phyloP scores from a whole-genome alignment of 2,113 vertebrate genomes.

The Chroicocephalus ridibundus region DNA sequence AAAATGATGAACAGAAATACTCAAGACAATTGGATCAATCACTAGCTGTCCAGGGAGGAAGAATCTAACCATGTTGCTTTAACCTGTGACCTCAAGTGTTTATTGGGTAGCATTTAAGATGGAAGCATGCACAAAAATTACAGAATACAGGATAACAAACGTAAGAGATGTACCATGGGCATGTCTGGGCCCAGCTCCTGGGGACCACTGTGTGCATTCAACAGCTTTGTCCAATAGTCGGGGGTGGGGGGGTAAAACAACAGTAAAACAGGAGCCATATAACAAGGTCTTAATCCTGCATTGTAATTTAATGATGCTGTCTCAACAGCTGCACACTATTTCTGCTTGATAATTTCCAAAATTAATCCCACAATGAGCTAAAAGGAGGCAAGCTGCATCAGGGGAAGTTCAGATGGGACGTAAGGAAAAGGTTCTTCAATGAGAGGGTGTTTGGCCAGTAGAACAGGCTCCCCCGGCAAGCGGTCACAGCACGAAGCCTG shows the following conservation, averaged over 20 bases:
- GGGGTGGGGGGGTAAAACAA: no score
- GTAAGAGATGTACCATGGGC: not conserved
- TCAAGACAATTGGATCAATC: not conserved
- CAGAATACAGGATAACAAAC: not conserved
- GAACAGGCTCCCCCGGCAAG: not conserved
- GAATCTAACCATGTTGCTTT: not conserved
- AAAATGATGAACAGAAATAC: not conserved
- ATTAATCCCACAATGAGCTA: not conserved
- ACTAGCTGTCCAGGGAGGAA: not conserved
- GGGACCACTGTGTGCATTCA: rapidly evolving
- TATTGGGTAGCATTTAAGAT: not conserved
- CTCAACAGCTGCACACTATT: not conserved
- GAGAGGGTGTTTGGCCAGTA: not conserved
- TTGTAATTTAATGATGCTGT: not conserved
- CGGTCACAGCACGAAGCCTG: not conserved
- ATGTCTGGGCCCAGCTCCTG: not conserved
- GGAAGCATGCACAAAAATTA: not conserved
- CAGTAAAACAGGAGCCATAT: not conserved
- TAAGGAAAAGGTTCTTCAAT: not conserved
- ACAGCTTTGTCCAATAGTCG: not conserved
- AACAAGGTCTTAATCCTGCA: not conserved
- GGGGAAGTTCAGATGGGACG: not conserved
- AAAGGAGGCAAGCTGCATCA: not conserved
- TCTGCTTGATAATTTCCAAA: not conserved
- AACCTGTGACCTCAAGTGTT: not conserved